A percentile compares a stretch with the other conserved stretches of the same genome.
phyloP scores from a whole-genome alignment of 2,113 vertebrate species.

The Macaca fascicularis region DNA sequence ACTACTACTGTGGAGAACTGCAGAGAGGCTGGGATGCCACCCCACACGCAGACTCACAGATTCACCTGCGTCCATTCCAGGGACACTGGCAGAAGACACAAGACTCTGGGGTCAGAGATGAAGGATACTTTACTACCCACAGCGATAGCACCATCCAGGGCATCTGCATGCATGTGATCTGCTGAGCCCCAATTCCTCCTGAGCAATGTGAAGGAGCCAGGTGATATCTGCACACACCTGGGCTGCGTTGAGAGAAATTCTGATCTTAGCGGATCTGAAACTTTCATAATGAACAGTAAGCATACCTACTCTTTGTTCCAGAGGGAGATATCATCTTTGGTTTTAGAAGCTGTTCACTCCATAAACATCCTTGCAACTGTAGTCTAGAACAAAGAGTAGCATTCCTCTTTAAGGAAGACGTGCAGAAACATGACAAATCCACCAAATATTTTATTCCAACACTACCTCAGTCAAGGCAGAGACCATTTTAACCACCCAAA shows the following conservation, averaged over 20 bases:
- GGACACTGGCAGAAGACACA: background rate
- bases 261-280: accelerated
- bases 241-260: background rate
- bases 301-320: background rate
- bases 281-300: accelerated
- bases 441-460: too few relatives aligned
- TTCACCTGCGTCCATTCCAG: accelerated
- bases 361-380: too few relatives aligned
- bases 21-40: background rate
- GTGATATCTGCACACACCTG: accelerated
- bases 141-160: accelerated
- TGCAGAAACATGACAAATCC: too few relatives aligned
- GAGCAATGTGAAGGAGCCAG: accelerated
- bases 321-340: background rate
- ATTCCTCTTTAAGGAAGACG: background rate
- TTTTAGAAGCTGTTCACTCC: background rate
- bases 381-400: background rate
- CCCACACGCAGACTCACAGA: accelerated
- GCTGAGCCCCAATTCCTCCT: background rate
- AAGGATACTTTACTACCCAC: too few relatives aligned
- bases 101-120: background rate
- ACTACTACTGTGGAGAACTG: accelerated
- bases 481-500: background rate
- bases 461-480: too few relatives aligned
- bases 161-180: accelerated